Conservation (phyloP, 64 coral and sea anemone species). For the Orbicella faveolata region DNA sequence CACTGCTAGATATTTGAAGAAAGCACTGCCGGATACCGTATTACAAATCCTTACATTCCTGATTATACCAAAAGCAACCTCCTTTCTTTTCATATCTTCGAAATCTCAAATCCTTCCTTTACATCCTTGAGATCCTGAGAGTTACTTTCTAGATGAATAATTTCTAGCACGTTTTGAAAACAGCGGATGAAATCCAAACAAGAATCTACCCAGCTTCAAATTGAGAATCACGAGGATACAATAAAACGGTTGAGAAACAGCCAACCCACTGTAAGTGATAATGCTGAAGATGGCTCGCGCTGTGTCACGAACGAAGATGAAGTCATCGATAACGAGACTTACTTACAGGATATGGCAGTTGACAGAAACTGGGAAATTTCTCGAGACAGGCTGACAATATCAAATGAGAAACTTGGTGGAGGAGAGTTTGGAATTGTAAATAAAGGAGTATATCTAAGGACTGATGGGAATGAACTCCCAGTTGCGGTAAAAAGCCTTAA, state of each 20-base stretch:
- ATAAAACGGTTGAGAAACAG: slow-evolving; percentile 1
- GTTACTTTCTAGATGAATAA: too few species aligned
- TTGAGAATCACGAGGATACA: neutral
- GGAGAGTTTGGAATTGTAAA: slow-evolving; percentile 75
- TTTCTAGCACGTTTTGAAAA: neutral
- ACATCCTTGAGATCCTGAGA: too few species aligned
- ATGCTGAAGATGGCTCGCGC: neutral
- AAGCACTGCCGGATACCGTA: too few species aligned
- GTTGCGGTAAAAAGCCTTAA: slow-evolving; percentile 84
- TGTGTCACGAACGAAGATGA: slow-evolving; percentile 5
- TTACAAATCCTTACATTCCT: too few species aligned
- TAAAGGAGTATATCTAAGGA: slow-evolving; percentile 62
- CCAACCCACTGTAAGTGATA: neutral
- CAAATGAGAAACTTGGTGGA: slow-evolving; percentile 47
- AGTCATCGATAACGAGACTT: slow-evolving; percentile 29
- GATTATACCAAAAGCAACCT: too few species aligned
- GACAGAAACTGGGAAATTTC: slow-evolving; percentile 79
- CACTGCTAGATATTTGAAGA: too few species aligned
- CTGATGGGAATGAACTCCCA: slow-evolving; percentile 57
- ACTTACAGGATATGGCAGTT: slow-evolving; percentile 50
- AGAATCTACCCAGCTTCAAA: slow-evolving; percentile 1
- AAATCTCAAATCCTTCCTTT: too few species aligned
- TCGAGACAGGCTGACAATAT: slow-evolving; percentile 41
- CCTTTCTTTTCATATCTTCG: too few species aligned
- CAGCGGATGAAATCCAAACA: neutral